Base-by-base conservation (phyloP, 2,888 invertebrate genomes). In the Mesoligia furuncula region DNA sequence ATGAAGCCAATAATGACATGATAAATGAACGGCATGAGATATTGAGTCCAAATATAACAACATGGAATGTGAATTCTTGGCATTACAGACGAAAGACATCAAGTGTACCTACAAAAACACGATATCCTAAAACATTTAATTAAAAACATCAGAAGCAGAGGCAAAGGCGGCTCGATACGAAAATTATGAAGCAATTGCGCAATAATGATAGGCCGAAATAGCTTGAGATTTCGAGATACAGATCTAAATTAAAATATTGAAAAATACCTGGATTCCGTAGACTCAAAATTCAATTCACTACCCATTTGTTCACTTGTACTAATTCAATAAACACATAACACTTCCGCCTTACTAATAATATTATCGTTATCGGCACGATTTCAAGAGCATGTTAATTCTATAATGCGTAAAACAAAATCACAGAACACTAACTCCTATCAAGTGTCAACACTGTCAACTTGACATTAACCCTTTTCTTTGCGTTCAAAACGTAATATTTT, bases 251-350 rank as follows among this genome's bases (percentile, higher is more conserved):
- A 39, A 69, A 67, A 83, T 78, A 71, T 79, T 70, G 68, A 76
- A 81, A 82, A 39, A 70, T 91, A 96, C 96, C 95, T 95, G 95
- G 95, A 91, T 91, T 93, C 92, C 86, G 93, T 88, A 74, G 93
- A 90, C 78, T 93, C 90, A 82, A 94, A 85, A 86, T 94, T 94
- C 88, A 95, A 88, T 95, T 96, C 95, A 93, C 93, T 96, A 93
- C 93, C 96, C 96, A 96, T 96, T 95, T 95, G 95, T 90, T 87
- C 91, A 91, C 91, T 90, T 78, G 84, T 87, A 87, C 93, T 61
- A 97, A 97, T 80, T 97, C 97, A 82, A 97, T 96, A 89, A 85
- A 88, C 88, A 92, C 93, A 93, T 92, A 93, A 88, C 92, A 94
- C 91, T 87, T 83, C 75, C 83, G 88, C 82, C 74, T 73, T 77